Percentiles rank a stretch among this genome's conserved stretches.
These are phyloP conservation scores for Artemia franciscana DNA, from an alignment of 1,140 invertebrate species.

Conservation along the genomic window DNA sequence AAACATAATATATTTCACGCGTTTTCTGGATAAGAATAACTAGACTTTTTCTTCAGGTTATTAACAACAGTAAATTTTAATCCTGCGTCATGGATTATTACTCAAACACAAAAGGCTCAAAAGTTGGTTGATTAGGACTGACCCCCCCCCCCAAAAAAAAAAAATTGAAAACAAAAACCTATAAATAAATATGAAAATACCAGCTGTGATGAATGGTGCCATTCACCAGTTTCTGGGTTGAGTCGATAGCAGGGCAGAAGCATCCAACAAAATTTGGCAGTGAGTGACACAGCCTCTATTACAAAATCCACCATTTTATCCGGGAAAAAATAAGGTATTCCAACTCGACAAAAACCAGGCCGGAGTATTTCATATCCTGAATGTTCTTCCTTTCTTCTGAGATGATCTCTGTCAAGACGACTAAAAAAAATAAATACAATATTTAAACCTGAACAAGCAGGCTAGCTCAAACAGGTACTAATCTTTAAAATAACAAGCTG, in stretches of 20 bases:
- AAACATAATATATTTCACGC: too few species aligned
- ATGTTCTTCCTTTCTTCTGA: conserved; percentile 31
- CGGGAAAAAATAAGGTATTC: conserved; percentile 60
- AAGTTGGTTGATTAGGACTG: neutral
- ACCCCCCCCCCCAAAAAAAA: neutral
- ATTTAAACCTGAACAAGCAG: neutral
- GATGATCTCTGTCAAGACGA: conserved; percentile 31
- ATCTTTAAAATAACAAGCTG: too few species aligned
- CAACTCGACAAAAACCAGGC: conserved; percentile 64
- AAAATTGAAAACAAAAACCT: neutral
- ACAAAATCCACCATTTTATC: conserved; percentile 56
- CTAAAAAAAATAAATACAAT: conserved; percentile 16
- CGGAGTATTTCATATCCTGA: conserved; percentile 45
- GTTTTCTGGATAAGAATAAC: too few species aligned
- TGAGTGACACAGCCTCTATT: conserved; percentile 58
- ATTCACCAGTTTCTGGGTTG: conserved; percentile 67
- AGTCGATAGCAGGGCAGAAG: conserved; percentile 62
- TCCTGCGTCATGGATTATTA: neutral
- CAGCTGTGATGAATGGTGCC: conserved; percentile 56
- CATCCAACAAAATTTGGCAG: conserved; percentile 69
- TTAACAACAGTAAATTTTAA: neutral
- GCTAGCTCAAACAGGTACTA: too few species aligned
- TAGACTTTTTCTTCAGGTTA: too few species aligned
- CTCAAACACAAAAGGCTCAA: neutral
- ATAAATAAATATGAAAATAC: conserved; percentile 15